phyloP scores from a whole-genome alignment of 2,113 vertebrate genomes.

The Camelus dromedarius region DNA sequence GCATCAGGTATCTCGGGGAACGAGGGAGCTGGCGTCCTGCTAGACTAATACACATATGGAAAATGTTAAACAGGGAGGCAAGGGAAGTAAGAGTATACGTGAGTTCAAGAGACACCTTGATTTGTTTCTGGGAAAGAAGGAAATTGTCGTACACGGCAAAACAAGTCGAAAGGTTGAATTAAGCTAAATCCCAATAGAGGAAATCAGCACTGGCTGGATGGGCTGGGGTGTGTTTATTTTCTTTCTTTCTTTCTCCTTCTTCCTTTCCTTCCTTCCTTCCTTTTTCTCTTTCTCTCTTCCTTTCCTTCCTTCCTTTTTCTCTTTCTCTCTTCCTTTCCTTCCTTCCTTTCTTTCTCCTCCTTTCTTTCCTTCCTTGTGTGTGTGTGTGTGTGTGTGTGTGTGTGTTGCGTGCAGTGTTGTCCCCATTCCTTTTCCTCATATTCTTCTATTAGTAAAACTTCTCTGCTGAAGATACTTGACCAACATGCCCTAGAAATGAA shows the following conservation, averaged over 20 bases:
- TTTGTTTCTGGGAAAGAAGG: conserved; percentile 77
- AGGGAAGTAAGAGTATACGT: conserved; percentile 41
- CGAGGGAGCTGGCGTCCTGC: conserved; percentile 8
- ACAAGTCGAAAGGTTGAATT: conserved; percentile 68
- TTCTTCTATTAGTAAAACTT: not conserved
- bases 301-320: not conserved
- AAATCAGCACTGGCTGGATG: not conserved
- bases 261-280: not conserved
- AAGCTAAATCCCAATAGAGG: conserved; percentile 62
- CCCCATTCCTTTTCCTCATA: not conserved
- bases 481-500: not conserved
- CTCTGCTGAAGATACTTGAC: not conserved
- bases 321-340: not conserved
- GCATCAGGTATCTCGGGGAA: conserved; percentile 59
- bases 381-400: not conserved
- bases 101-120: conserved; percentile 72
- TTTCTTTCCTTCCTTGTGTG: not conserved
- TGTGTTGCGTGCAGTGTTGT: not conserved
- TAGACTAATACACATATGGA: conserved; percentile 77
- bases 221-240: not conserved
- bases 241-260: not conserved
- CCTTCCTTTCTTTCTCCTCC: no score
- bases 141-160: conserved; percentile 71
- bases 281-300: not conserved
- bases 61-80: conserved; percentile 38